phyloP scores from a whole-genome alignment of 2,888 invertebrate species.

The Arrhopalites spinosus region DNA sequence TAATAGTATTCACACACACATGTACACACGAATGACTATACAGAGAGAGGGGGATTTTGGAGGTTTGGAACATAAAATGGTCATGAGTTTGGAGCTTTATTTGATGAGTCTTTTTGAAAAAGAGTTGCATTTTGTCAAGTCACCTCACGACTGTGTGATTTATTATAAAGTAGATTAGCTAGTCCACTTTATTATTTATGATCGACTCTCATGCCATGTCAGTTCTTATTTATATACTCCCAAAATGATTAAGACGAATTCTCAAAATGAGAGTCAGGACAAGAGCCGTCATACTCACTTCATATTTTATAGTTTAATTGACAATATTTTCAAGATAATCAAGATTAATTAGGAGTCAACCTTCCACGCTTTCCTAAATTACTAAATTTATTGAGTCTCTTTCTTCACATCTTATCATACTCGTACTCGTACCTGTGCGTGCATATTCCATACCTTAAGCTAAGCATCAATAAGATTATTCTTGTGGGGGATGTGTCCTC shows the following conservation, averaged over 20 bases:
- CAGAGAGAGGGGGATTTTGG: no score
- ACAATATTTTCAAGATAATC: not conserved
- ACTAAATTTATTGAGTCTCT: no score
- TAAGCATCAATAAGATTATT: no score
- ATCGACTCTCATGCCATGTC: constrained; percentile 25
- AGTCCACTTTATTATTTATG: constrained; percentile 5
- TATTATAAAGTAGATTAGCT: constrained; percentile 25
- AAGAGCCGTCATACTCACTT: not conserved
- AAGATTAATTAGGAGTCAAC: constrained; percentile 2
- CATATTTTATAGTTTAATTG: constrained; percentile 19
- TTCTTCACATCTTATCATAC: no score
- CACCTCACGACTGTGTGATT: constrained; percentile 32
- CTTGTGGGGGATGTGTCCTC: no score
- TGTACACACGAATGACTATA: not conserved
- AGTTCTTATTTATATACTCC: constrained; percentile 18
- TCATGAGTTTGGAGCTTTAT: not conserved
- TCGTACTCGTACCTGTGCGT: no score
- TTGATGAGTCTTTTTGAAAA: constrained; percentile 16
- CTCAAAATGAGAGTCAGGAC: not conserved
- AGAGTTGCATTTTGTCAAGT: constrained; percentile 6
- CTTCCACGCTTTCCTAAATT: not conserved
- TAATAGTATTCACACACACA: not conserved
- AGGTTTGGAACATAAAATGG: not conserved
- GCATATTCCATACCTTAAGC: no score
- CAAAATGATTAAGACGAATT: constrained; percentile 28